These are phyloP conservation scores for Copsychus sechellarum DNA, from an alignment of 2,113 vertebrate genomes.

Conservation along the genomic window DNA sequence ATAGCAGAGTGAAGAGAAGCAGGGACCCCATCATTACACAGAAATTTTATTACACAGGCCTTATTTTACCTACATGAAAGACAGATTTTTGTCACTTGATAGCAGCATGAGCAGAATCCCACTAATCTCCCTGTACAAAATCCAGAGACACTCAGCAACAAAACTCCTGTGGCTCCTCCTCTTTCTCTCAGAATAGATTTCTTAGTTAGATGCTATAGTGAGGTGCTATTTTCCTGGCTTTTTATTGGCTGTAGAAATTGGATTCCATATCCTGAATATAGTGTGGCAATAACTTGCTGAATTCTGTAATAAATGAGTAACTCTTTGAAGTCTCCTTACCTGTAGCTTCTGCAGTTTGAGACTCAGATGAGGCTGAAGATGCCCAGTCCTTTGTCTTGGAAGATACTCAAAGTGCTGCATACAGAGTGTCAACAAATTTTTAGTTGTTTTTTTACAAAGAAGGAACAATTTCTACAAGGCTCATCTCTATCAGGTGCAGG, in stretches of 20 bases:
- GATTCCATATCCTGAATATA: neutral
- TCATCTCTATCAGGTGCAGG: neutral
- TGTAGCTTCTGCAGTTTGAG: neutral
- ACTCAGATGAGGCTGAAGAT: neutral
- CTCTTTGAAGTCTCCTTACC: neutral
- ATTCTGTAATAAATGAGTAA: neutral
- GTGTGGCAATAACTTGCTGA: neutral
- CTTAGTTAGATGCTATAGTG: neutral
- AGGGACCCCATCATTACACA: conserved; percentile 6
- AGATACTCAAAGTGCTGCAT: neutral
- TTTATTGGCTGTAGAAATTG: neutral
- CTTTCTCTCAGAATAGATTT: neutral
- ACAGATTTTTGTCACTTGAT: neutral
- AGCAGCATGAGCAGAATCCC: neutral
- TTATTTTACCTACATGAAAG: conserved; percentile 13
- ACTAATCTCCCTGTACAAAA: neutral
- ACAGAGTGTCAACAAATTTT: neutral
- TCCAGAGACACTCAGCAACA: neutral
- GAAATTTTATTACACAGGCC: neutral
- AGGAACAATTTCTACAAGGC: neutral
- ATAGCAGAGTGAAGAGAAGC: neutral
- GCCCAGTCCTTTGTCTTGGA: neutral
- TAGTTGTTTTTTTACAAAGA: neutral
- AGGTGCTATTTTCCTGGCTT: neutral
- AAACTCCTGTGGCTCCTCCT: neutral